A percentile compares a stretch with the other conserved stretches of the same genome.
Evolutionary conservation across 1,140 invertebrate species (phyloP).

Genomic region (Aphelenchoides fujianensis): DNA sequence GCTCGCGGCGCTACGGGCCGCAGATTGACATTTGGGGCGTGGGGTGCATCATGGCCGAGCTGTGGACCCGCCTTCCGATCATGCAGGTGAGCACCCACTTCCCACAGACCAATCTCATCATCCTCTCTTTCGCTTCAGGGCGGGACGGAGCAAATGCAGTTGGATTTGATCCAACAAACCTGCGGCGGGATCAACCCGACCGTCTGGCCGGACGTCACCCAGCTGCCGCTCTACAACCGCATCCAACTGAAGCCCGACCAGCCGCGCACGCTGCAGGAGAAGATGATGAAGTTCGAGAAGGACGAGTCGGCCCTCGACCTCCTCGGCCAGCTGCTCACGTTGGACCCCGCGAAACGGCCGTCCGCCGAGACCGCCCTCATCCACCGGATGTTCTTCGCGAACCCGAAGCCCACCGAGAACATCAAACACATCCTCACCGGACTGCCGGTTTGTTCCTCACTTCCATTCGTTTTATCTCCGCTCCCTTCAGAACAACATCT

Average conservation of each 20-base stretch:
- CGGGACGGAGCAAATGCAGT: slow-evolving; percentile 88
- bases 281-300: slow-evolving; percentile 62
- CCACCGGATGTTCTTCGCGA: slow-evolving; percentile 97
- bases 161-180: slow-evolving; percentile 88
- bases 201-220: slow-evolving; percentile 86
- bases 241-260: slow-evolving; percentile 85
- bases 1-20: slow-evolving; percentile 90
- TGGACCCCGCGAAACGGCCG: slow-evolving; percentile 84
- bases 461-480: slow-evolving; percentile 28
- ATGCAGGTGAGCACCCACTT: slow-evolving; percentile 66
- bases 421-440: slow-evolving; percentile 48
- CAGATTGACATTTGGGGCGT: slow-evolving; percentile 97
- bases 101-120: slow-evolving; percentile 11
- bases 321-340: slow-evolving; percentile 82
- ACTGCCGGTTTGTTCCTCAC: slow-evolving; percentile 35
- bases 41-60: slow-evolving; percentile 98
- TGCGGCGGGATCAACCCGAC: slow-evolving; percentile 92
- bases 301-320: slow-evolving; percentile 87
- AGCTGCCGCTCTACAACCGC: slow-evolving; percentile 83
- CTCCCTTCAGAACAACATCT: slow-evolving; percentile 50
- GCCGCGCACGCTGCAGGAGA: slow-evolving; percentile 74
- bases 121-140: slow-evolving; percentile 74
- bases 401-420: slow-evolving; percentile 76
- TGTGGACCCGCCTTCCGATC: slow-evolving; percentile 86
- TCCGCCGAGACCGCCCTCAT: slow-evolving; percentile 89